Percentiles rank a stretch among this genome's conserved stretches.
phyloP scores from a whole-genome alignment of 2,888 invertebrate species.

The Acanthopleura granulata region DNA sequence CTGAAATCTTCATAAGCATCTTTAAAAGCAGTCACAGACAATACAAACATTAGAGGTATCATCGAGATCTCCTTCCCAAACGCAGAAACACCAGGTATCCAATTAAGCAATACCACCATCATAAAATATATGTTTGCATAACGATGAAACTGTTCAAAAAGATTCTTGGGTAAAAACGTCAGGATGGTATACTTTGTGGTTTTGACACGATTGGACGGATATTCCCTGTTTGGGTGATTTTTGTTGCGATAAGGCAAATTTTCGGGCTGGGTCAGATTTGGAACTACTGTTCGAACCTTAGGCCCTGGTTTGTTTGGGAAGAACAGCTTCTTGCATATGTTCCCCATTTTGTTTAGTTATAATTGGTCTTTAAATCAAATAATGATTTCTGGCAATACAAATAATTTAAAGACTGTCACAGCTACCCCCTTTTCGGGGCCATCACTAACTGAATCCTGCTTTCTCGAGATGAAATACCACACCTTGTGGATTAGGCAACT shows the following conservation, averaged over 20 bases:
- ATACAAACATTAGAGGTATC: slow-evolving; percentile 94
- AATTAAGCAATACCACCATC: slow-evolving; percentile 94
- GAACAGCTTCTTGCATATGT: slow-evolving; percentile 34
- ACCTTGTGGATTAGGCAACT: too few species aligned
- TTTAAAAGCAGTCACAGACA: slow-evolving; percentile 93
- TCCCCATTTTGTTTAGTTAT: slow-evolving; percentile 42
- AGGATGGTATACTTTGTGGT: slow-evolving; percentile 85
- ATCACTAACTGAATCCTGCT: too few species aligned
- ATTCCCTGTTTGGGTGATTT: slow-evolving; percentile 54
- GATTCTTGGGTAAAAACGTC: slow-evolving; percentile 94
- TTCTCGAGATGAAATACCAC: too few species aligned
- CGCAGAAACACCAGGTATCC: slow-evolving; percentile 88
- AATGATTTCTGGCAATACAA: too few species aligned
- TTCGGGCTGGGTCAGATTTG: slow-evolving; percentile 48
- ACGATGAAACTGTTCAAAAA: slow-evolving; percentile 97
- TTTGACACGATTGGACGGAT: slow-evolving; percentile 53
- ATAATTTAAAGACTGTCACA: too few species aligned
- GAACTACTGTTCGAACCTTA: slow-evolving; percentile 43
- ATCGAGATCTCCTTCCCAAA: slow-evolving; percentile 96
- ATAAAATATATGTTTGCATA: slow-evolving; percentile 98
- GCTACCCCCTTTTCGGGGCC: too few species aligned
- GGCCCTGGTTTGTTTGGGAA: slow-evolving; percentile 31
- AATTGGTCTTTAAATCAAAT: too few species aligned
- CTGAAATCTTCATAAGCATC: slow-evolving; percentile 95
- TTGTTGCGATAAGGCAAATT: slow-evolving; percentile 38